Percentiles rank a stretch among this genome's conserved stretches.
These are phyloP conservation scores for Brienomyrus longianalis DNA, from an alignment of 2,113 vertebrate genomes.

Conservation along the genomic window DNA sequence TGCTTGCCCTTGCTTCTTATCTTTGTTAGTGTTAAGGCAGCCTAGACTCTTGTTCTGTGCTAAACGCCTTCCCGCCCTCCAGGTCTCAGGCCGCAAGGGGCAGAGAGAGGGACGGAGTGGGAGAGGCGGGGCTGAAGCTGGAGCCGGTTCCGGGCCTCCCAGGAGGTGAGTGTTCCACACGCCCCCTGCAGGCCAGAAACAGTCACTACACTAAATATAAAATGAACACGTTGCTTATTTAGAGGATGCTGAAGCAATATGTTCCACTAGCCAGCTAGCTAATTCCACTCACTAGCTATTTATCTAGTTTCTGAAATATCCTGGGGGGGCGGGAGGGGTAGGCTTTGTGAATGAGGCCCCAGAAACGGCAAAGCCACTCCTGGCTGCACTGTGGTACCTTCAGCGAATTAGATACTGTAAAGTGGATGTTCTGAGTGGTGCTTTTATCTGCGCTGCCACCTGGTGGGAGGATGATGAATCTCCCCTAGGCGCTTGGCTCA, in stretches of 20 bases:
- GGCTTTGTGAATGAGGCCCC: background rate
- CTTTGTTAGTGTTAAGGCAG: background rate
- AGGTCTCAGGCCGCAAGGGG: constrained; percentile 90
- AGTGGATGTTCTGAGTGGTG: background rate
- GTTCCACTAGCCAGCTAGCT: background rate
- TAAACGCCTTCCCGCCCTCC: background rate
- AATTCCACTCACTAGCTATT: background rate
- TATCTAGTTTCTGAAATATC: background rate
- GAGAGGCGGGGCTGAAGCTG: constrained; percentile 81
- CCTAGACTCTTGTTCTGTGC: background rate
- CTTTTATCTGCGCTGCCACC: background rate
- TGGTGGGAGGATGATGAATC: background rate
- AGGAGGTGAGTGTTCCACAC: constrained; percentile 60
- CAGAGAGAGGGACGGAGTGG: constrained; percentile 82
- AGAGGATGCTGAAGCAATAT: background rate
- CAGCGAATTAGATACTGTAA: background rate
- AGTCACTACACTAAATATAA: background rate
- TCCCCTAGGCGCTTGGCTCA: background rate
- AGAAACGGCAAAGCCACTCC: background rate
- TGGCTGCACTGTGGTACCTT: background rate
- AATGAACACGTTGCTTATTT: background rate
- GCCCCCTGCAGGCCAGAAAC: background rate
- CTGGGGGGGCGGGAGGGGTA: no score
- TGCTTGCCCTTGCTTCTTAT: background rate
- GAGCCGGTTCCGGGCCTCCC: constrained; percentile 91